phyloP scores from a whole-genome alignment of 2,888 invertebrate species.

The Mesorhabditis sp. region DNA sequence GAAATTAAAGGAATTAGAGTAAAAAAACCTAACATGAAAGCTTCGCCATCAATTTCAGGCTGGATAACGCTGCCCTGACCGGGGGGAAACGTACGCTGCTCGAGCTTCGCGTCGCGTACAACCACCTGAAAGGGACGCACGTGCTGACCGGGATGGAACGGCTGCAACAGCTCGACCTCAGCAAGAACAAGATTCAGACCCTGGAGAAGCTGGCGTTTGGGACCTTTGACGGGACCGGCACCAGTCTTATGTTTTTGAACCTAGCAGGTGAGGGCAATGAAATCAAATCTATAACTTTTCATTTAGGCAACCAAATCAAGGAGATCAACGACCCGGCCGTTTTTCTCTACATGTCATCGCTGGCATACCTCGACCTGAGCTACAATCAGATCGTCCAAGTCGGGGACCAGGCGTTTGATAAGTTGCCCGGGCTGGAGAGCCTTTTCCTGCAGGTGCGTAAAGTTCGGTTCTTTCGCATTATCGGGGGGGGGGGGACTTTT shows the following conservation, averaged over 20 bases:
- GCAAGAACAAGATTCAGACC: slow-evolving; percentile 48
- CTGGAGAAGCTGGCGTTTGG: slow-evolving; percentile 46
- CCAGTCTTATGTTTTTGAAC: slow-evolving; percentile 41
- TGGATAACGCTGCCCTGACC: slow-evolving; percentile 59
- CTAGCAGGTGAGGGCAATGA: slow-evolving; percentile 43
- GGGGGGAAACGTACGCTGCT: slow-evolving; percentile 38
- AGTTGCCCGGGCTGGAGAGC: slow-evolving; percentile 74
- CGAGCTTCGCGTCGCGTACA: slow-evolving; percentile 66
- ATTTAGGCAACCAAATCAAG: slow-evolving; percentile 22
- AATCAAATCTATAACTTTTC: slow-evolving; percentile 13
- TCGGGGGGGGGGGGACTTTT: too few relatives aligned
- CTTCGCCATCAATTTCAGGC: slow-evolving; percentile 20
- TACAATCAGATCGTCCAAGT: slow-evolving; percentile 76
- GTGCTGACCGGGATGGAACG: slow-evolving; percentile 31
- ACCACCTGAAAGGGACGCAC: slow-evolving; percentile 61
- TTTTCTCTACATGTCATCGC: slow-evolving; percentile 74
- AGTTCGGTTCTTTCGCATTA: too few relatives aligned
- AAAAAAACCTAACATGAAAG: background rate
- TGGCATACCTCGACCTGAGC: slow-evolving; percentile 78
- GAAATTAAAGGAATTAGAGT: background rate
- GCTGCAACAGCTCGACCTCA: slow-evolving; percentile 66
- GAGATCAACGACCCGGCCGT: slow-evolving; percentile 63
- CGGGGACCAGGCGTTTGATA: slow-evolving; percentile 72
- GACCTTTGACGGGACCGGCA: slow-evolving; percentile 22
- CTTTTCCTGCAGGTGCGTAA: slow-evolving; percentile 65